phyloP scores from a whole-genome alignment of 2,113 vertebrate genomes.

The Hiodon tergisus region DNA sequence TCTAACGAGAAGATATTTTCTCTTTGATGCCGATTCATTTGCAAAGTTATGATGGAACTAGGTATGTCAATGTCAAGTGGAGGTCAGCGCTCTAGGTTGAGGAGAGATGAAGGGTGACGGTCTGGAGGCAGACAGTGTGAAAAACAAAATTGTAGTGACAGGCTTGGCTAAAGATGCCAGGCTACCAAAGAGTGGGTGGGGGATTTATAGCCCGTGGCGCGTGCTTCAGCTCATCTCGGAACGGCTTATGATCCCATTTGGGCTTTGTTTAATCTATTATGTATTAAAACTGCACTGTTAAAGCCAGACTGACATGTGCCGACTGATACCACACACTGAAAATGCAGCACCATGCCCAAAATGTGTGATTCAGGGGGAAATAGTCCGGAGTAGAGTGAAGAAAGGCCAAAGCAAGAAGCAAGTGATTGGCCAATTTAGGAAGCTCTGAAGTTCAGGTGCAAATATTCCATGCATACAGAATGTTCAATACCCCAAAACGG shows the following conservation, averaged over 20 bases:
- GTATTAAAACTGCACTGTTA: background rate
- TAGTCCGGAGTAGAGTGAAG: too few relatives aligned
- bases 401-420: too few relatives aligned
- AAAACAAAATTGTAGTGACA: background rate
- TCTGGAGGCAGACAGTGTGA: background rate
- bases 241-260: background rate
- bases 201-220: background rate
- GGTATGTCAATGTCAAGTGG: conserved; percentile 56
- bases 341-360: background rate
- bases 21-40: conserved; percentile 47
- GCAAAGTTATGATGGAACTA: conserved; percentile 52
- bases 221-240: background rate
- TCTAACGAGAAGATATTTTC: conserved; percentile 53
- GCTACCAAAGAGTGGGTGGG: too few relatives aligned
- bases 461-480: too few relatives aligned
- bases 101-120: background rate
- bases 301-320: background rate
- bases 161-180: background rate
- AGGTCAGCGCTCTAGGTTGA: conserved; percentile 40
- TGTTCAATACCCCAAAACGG: too few relatives aligned
- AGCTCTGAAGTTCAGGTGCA: too few relatives aligned
- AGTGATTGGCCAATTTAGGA: too few relatives aligned
- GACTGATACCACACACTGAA: background rate
- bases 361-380: too few relatives aligned
- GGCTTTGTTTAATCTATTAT: background rate